phyloP scores from a whole-genome alignment of 1,140 invertebrate genomes.

The Riptortus pedestris region DNA sequence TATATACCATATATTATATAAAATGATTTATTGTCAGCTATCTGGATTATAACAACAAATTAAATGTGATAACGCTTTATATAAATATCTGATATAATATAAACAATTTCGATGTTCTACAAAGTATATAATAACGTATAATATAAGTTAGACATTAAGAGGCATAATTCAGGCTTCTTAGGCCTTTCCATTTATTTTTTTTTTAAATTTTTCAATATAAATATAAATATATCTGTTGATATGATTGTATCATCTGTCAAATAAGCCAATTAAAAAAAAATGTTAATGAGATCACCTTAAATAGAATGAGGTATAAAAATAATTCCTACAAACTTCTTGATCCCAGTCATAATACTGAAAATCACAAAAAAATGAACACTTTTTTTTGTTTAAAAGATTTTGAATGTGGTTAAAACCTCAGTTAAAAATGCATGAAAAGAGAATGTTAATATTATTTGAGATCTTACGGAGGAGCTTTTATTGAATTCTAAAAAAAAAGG shows the following conservation, averaged over 20 bases:
- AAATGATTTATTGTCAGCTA: not conserved
- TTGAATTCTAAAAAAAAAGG: too few species aligned
- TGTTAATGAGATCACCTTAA: slow-evolving; percentile 3
- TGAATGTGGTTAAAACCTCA: too few species aligned
- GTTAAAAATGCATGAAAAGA: too few species aligned
- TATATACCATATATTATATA: not conserved
- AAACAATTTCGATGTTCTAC: slow-evolving; percentile 14
- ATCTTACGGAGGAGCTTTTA: too few species aligned
- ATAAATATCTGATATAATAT: not conserved
- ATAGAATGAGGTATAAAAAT: not conserved
- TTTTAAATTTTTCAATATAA: slow-evolving; percentile 1
- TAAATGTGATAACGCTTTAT: not conserved
- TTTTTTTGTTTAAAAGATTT: too few species aligned
- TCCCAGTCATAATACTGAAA: slow-evolving; percentile 6
- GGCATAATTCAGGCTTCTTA: slow-evolving; percentile 2
- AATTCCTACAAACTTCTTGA: not conserved
- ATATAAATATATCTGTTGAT: slow-evolving; percentile 4
- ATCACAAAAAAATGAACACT: slow-evolving; percentile 2
- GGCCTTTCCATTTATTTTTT: not conserved
- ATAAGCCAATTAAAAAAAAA: slow-evolving; percentile 3
- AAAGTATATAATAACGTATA: slow-evolving; percentile 2
- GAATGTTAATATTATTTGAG: too few species aligned
- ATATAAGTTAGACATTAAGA: slow-evolving; percentile 6
- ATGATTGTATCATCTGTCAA: not conserved
- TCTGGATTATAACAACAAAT: not conserved